A percentile compares a stretch with the other conserved stretches of the same genome.
These are phyloP conservation scores for Volucella inanis DNA, from an alignment of 2,888 invertebrate species.

Conservation along the genomic window DNA sequence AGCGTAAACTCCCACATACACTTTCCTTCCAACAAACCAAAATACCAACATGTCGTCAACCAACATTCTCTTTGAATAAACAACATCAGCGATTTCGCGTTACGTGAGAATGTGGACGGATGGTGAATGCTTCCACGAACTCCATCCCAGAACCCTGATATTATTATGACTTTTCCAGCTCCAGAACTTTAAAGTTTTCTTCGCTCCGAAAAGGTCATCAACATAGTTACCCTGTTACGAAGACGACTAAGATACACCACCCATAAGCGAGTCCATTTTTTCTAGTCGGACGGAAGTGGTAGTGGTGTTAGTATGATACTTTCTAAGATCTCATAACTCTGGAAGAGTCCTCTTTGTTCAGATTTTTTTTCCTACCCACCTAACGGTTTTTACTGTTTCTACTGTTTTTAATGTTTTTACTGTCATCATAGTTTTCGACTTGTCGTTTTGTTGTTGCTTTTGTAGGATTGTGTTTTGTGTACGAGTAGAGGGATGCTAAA, in stretches of 20 bases:
- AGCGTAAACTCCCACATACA: not conserved
- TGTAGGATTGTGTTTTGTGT: conserved; percentile 40
- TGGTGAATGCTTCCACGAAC: conserved; percentile 58
- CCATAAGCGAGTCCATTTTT: not conserved
- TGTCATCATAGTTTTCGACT: conserved; percentile 33
- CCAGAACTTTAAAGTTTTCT: conserved; percentile 48
- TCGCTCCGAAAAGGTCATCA: conserved; percentile 36
- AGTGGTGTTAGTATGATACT: conserved; percentile 46
- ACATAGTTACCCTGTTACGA: conserved; percentile 43
- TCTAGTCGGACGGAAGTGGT: not conserved
- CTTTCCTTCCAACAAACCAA: conserved; percentile 13
- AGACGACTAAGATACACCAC: too few relatives aligned
- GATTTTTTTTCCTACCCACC: not conserved
- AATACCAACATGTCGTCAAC: conserved; percentile 26
- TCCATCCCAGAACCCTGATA: conserved; percentile 38
- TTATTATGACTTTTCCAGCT: conserved; percentile 62
- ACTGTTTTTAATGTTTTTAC: conserved; percentile 39
- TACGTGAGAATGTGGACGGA: conserved; percentile 10
- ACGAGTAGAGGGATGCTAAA: conserved; percentile 59
- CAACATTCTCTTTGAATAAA: conserved; percentile 50
- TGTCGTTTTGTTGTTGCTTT: not conserved
- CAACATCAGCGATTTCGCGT: conserved; percentile 72
- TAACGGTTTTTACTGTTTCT: not conserved
- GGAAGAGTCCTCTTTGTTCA: not conserved
- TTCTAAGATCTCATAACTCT: conserved; percentile 55